Evolutionary conservation across 2,113 vertebrate species (phyloP), one percentile per base, ranked within the genome.

Genomic region (Brienomyrus longianalis): DNA sequence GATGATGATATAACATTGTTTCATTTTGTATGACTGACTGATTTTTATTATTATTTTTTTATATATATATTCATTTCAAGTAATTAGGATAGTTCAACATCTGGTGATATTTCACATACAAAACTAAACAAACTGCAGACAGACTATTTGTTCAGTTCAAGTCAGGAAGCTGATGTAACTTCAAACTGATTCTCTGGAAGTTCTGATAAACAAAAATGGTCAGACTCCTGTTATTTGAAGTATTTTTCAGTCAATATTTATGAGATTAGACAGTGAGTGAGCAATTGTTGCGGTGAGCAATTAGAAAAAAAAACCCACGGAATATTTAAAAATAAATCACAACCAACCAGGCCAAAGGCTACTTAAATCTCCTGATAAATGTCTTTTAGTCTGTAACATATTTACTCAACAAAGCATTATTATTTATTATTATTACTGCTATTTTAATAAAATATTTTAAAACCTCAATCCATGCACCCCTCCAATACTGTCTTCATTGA

Each of bases 401-500:
- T 66, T 66, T 66, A 66, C n/a, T 27, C 59, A 66, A 27, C 59
- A 62, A 62, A 23, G 21, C 23, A 23, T 66, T n/a, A n/a, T 66
- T 66, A 66, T 3, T 62, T n/a, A n/a, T 27, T 27, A 70, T 11
- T 27, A 48, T n/a, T 84, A 62, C 39, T 45, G 0, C 27, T 31
- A 70, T 13, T 70, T 70, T 70, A 31, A 27, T 9, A 62, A 62
- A 50, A 86, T 31, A 13, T 59, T 88, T 43, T 2, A 19, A 66
- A 35, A 45, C 45, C 19, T 66, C 35, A 45, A 54, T 35, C 31
- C 35, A 4, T 43, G 4, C 35, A 56, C n/a, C 27, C n/a, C 83
- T 23, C 87, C 17, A 11, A 91, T 90, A 92, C 92, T 93, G 90
- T 93, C 87, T 92, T 56, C 89, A 90, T 91, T 88, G 90, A 74